phyloP scores from a whole-genome alignment of 2,797 vertebrate species.

The Lithobates sylvaticus region DNA sequence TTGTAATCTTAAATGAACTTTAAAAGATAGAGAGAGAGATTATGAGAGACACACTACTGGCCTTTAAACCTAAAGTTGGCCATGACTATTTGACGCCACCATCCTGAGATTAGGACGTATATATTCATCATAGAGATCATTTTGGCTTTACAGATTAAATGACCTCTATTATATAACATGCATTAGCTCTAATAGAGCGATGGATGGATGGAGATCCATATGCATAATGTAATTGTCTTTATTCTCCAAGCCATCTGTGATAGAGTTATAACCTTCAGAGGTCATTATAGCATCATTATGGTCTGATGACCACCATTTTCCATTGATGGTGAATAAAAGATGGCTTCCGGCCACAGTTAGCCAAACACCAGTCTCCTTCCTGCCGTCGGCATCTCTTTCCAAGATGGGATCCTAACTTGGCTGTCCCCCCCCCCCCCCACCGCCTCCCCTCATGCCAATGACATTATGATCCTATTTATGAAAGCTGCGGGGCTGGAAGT shows the following conservation, averaged over 20 bases:
- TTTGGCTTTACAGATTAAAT: no score
- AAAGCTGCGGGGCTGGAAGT: neutral
- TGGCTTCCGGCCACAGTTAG: conserved; percentile 14
- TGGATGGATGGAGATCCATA: conserved; percentile 18
- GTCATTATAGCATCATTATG: conserved; percentile 37
- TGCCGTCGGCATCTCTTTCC: neutral
- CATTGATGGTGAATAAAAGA: conserved; percentile 44
- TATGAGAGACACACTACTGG: no score
- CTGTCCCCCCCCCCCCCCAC: conserved; percentile 7
- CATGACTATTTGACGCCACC: no score
- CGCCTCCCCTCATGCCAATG: conserved; percentile 22
- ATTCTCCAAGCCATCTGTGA: neutral
- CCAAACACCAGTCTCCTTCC: conserved; percentile 6
- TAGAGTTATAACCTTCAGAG: neutral
- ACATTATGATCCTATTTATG: conserved; percentile 52
- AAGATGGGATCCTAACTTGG: conserved; percentile 1
- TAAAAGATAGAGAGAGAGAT: no score
- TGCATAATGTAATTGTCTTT: neutral
- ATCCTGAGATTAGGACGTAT: no score
- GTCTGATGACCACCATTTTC: neutral
- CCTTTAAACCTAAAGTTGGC: no score
- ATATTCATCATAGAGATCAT: no score
- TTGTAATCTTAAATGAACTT: no score
- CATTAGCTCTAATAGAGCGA: no score
- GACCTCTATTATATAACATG: no score